Evolutionary conservation across 2,888 invertebrate species (phyloP).

Genomic region (Acronicta alni): DNA sequence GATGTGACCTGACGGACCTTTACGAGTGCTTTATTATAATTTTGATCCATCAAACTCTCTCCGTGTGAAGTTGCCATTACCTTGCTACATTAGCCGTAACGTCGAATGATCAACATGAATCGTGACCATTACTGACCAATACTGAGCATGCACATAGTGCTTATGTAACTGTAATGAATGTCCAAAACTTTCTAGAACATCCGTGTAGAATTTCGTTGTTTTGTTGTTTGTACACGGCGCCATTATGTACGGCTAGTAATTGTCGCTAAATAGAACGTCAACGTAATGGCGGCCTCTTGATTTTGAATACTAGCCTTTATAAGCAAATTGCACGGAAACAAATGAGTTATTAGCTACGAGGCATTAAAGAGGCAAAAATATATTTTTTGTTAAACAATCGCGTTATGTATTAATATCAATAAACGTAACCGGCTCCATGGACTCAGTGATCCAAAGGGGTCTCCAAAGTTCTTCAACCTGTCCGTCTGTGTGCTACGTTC

Average conservation of each 20-base stretch:
- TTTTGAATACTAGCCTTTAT: background rate
- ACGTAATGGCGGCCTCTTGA: background rate
- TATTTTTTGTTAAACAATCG: no score
- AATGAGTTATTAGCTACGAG: no score
- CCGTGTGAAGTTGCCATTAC: constrained; percentile 5
- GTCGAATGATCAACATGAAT: constrained; percentile 11
- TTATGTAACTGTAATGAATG: constrained; percentile 19
- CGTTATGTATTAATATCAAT: no score
- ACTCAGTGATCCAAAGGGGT: no score
- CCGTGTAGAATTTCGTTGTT: constrained; percentile 6
- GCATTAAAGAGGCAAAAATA: no score
- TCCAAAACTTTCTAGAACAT: constrained; percentile 9
- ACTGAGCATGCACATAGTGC: constrained; percentile 2
- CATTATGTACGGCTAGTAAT: background rate
- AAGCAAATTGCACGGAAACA: no score
- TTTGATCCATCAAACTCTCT: background rate
- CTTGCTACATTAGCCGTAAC: constrained; percentile 4
- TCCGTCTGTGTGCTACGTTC: no score
- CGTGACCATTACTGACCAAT: constrained; percentile 22
- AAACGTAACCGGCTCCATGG: no score
- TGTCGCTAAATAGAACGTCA: no score
- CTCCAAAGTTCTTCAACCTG: no score
- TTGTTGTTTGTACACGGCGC: constrained; percentile 8
- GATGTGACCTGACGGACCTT: constrained; percentile 1
- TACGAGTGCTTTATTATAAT: constrained; percentile 8